A percentile compares a stretch with the other conserved stretches of the same genome.
phyloP scores from a whole-genome alignment of 2,797 vertebrate genomes.

The Microtus agrestis region DNA sequence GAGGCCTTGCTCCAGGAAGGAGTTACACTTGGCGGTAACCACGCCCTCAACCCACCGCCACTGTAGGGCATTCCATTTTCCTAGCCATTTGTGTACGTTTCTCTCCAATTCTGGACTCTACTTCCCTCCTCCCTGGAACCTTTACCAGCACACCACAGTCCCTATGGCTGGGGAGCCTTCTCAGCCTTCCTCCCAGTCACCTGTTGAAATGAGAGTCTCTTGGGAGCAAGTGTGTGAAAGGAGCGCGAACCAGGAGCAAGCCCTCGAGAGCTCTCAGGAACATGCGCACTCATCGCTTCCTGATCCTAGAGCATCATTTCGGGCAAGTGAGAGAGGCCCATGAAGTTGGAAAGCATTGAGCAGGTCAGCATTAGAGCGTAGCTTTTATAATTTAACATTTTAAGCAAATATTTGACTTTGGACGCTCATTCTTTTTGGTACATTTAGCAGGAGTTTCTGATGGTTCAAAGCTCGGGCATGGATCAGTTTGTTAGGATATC shows the following conservation, averaged over 20 bases:
- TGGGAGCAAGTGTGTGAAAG: background rate
- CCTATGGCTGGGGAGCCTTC: background rate
- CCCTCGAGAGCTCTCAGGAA: background rate
- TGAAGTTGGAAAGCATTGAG: background rate
- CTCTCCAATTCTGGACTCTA: background rate
- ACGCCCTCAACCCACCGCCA: background rate
- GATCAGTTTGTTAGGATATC: background rate
- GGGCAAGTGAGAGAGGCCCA: background rate
- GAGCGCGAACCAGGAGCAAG: background rate
- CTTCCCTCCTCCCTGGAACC: background rate
- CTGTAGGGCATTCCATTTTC: background rate
- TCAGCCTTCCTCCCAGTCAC: background rate
- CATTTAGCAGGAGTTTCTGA: slow-evolving; percentile 3
- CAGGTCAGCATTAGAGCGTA: background rate
- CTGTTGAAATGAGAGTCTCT: background rate
- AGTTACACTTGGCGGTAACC: background rate
- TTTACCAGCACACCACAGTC: background rate
- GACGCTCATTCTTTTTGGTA: slow-evolving; percentile 30
- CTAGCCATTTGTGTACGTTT: background rate
- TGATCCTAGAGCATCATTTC: background rate
- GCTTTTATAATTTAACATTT: slow-evolving; percentile 27
- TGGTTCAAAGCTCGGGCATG: background rate
- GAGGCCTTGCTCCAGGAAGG: background rate
- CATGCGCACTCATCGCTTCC: background rate
- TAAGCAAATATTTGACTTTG: background rate